These are phyloP conservation scores for Rutilus rutilus DNA, from an alignment of 2,113 vertebrate genomes.

Conservation along the genomic window DNA sequence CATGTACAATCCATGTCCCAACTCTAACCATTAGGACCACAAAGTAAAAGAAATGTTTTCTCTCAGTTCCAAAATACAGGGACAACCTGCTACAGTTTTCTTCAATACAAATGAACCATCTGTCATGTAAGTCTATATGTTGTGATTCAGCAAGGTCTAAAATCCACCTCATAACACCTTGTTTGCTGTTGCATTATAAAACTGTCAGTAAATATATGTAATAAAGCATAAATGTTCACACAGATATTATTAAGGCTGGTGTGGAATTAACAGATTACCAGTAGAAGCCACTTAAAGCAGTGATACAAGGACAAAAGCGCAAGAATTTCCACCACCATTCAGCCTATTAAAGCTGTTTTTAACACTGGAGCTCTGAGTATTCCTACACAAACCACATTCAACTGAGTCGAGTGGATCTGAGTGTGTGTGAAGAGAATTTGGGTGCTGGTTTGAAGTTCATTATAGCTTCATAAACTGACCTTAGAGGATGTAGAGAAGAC, in stretches of 20 bases:
- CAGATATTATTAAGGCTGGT: slow-evolving; percentile 70
- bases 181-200: slow-evolving; percentile 61
- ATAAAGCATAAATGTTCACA: slow-evolving; percentile 73
- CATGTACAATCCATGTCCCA: not conserved
- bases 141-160: slow-evolving; percentile 35
- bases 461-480: slow-evolving; percentile 48
- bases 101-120: not conserved
- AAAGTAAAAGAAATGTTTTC: not conserved
- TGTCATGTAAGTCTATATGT: not conserved
- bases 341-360: slow-evolving; percentile 55
- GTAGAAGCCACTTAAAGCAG: slow-evolving; percentile 72
- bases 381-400: slow-evolving; percentile 60
- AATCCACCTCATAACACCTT: slow-evolving; percentile 52
- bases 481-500: slow-evolving; percentile 39
- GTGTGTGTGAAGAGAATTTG: slow-evolving; percentile 60
- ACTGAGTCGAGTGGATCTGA: slow-evolving; percentile 51
- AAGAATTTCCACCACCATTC: slow-evolving; percentile 60
- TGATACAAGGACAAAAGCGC: slow-evolving; percentile 61
- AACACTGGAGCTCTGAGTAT: slow-evolving; percentile 56
- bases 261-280: slow-evolving; percentile 76
- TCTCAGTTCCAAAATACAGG: not conserved
- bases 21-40: not conserved
- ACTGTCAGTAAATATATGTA: slow-evolving; percentile 65
- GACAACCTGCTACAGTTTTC: not conserved
- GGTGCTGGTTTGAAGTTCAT: slow-evolving; percentile 47